Conservation (phyloP, 2,888 invertebrate genomes). For the Cheilosia scutellata region DNA sequence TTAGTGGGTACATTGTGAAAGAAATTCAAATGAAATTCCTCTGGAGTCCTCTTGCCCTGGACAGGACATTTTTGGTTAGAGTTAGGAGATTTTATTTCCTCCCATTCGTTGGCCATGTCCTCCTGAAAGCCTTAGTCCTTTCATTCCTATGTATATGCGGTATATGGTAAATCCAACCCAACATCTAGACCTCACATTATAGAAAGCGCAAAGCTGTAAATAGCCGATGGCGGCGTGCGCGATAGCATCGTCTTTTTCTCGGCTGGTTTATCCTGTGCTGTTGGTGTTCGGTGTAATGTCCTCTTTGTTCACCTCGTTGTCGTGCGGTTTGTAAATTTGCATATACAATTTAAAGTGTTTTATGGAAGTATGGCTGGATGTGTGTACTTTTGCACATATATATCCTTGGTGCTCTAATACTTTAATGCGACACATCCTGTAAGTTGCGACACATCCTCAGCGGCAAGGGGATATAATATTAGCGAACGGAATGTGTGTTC, state of each 20-base stretch:
- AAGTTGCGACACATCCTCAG: slow-evolving; percentile 22
- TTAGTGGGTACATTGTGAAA: slow-evolving; percentile 56
- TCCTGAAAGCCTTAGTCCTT: slow-evolving; percentile 29
- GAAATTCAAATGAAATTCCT: slow-evolving; percentile 75
- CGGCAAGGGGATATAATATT: neutral
- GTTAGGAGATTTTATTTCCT: slow-evolving; percentile 8
- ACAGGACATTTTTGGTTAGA: slow-evolving; percentile 23
- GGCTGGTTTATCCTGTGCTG: slow-evolving; percentile 40
- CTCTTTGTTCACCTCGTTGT: slow-evolving; percentile 71
- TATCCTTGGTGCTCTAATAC: slow-evolving; percentile 50
- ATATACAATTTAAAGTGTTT: slow-evolving; percentile 69
- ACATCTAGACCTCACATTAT: slow-evolving; percentile 26
- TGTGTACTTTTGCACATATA: slow-evolving; percentile 11
- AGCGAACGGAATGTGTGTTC: neutral
- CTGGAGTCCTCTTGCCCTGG: slow-evolving; percentile 38
- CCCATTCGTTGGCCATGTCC: slow-evolving; percentile 34
- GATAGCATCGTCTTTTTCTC: slow-evolving; percentile 43
- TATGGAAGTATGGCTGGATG: neutral
- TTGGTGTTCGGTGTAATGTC: slow-evolving; percentile 58
- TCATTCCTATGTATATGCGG: slow-evolving; percentile 54
- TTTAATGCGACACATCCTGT: slow-evolving; percentile 61
- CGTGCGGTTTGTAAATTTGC: slow-evolving; percentile 69
- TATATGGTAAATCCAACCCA: slow-evolving; percentile 45
- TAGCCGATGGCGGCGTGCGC: slow-evolving; percentile 41
- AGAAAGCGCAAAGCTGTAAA: slow-evolving; percentile 44